Base-by-base conservation (phyloP, 2,888 invertebrate species). In the Pelosia muscerda region DNA sequence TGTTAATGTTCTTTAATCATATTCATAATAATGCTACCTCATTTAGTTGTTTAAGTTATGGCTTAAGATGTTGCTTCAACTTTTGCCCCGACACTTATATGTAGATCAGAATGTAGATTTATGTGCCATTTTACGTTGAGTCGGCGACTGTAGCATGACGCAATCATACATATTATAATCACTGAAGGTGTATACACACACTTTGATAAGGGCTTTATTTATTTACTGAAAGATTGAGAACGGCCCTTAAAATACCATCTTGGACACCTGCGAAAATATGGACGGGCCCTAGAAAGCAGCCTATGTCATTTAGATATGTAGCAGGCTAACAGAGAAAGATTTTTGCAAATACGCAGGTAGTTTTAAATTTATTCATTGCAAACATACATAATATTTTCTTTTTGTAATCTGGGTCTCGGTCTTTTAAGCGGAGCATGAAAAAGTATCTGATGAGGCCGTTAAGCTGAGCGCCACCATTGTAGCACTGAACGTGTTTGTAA, bases 1-100 rank as follows among this genome's bases (percentile, higher is more conserved):
- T 80, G 85, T 83, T 91, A 90, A 88, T 83, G 77, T 85, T 82
- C 66, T 84, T 84, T 91, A 87, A 89, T 89, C 87, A 89, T 91
- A 91, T 92, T 90, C 91, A 92, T 93, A 90, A 90, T 90, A 85
- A 88, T 89, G 87, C 94, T 94, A 94, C 94, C 94, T 94, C 94
- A 94, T 90, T 88, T 92, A 91, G 90, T 84, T 79, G 66, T 72
- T 81, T 81, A 81, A 82, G 85, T 84, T 79, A 68, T 78, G 73
- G 79, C 81, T 83, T 83, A 86, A 79, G 78, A 80, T 76, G 79
- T 85, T 81, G 83, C 84, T 80, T 84, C 65, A 77, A 83, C 72
- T 75, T 79, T 72, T 64, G 68, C 26, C 71, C 70, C 67, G 53
- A 34, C 53, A 31, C 53, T 26, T 72, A 72, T 74, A 72, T 75